Percentiles rank a stretch among this genome's conserved stretches.
phyloP scores from a whole-genome alignment of 2,797 vertebrate species.

The Sitta carolinensis region DNA sequence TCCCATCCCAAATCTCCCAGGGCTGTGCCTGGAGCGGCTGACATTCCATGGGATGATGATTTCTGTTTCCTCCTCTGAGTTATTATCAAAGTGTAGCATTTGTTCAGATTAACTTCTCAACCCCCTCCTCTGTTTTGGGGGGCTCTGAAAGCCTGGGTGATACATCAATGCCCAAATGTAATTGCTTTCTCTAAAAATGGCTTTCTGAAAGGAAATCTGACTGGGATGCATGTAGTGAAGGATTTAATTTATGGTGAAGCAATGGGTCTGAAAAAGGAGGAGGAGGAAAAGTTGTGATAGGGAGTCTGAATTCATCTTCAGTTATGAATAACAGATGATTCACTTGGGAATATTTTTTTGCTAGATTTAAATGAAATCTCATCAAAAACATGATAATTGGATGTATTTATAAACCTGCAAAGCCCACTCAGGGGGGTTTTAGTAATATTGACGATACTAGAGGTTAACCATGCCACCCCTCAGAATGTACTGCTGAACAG shows the following conservation, averaged over 20 bases:
- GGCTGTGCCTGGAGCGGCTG: rapidly evolving
- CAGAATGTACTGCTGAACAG: neutral
- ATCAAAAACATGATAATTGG: slow-evolving; percentile 25
- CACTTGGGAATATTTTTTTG: slow-evolving; percentile 40
- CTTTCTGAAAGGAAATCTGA: slow-evolving; percentile 33
- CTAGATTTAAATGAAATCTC: slow-evolving; percentile 36
- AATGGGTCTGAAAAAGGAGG: slow-evolving; percentile 46
- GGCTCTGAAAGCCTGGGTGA: slow-evolving; percentile 27
- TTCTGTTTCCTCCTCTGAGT: neutral
- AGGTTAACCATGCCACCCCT: neutral
- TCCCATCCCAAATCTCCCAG: neutral
- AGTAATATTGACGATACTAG: neutral
- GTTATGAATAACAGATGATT: slow-evolving; percentile 53
- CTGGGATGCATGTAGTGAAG: slow-evolving; percentile 7
- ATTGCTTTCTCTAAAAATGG: slow-evolving; percentile 37
- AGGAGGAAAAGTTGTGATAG: slow-evolving; percentile 31
- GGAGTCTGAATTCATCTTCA: slow-evolving; percentile 13
- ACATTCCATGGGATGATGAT: neutral
- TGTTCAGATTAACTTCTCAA: neutral
- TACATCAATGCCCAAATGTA: slow-evolving; percentile 31
- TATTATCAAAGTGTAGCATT: neutral
- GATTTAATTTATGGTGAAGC: slow-evolving; percentile 45
- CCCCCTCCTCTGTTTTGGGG: neutral
- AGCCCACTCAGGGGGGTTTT: neutral
- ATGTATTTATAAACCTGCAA: slow-evolving; percentile 42